A percentile compares a stretch with the other conserved stretches of the same genome.
Evolutionary conservation across 2,888 invertebrate species (phyloP).

Genomic region (Drosophila cyrtoloma): DNA sequence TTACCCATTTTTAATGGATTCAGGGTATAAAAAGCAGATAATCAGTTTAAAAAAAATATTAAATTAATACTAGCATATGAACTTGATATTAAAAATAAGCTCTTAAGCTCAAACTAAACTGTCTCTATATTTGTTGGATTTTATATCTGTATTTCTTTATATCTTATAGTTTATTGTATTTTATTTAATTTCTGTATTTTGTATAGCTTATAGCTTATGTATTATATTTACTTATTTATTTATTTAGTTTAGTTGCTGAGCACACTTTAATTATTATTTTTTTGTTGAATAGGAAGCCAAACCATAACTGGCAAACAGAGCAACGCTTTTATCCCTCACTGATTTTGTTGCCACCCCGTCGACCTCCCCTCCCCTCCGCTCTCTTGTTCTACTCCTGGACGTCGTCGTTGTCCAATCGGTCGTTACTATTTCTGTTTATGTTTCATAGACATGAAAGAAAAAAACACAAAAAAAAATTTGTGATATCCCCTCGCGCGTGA

Average conservation of each 20-base stretch:
- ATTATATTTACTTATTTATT: background rate
- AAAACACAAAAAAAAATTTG: background rate
- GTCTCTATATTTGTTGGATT: background rate
- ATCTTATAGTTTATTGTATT: background rate
- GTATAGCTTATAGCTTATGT: too few species aligned
- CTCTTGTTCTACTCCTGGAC: background rate
- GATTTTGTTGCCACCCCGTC: constrained; percentile 19
- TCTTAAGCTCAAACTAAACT: background rate
- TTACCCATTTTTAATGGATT: too few species aligned
- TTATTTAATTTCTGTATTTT: background rate
- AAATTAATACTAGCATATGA: background rate
- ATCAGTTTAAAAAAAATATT: background rate
- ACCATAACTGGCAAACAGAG: constrained; percentile 21
- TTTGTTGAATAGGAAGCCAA: background rate
- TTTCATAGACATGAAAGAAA: background rate
- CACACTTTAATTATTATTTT: background rate
- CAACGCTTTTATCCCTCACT: constrained; percentile 41
- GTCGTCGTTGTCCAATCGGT: constrained; percentile 29
- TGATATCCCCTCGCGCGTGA: constrained; percentile 65
- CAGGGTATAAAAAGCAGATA: background rate
- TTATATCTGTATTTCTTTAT: background rate
- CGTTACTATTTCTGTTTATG: constrained; percentile 1
- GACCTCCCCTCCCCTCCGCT: background rate
- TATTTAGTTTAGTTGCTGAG: background rate
- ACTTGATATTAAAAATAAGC: background rate